A percentile compares a stretch with the other conserved stretches of the same genome.
Conservation (phyloP, 2,797 vertebrate genomes). For the Hipposideros larvatus region DNA sequence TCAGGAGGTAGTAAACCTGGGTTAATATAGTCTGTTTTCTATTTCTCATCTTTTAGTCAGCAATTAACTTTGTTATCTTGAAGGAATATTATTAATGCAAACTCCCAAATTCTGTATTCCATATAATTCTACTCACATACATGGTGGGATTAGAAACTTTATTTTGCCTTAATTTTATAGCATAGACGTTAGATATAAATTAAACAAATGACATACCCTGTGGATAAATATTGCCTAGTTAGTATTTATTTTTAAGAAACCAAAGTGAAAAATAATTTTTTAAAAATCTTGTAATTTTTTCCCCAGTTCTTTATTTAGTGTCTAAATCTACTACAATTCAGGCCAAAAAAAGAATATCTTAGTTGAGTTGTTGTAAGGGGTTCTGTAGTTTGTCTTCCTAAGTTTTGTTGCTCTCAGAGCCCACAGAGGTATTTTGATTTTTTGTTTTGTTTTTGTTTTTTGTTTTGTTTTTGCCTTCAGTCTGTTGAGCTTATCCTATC, state of each 20-base stretch:
- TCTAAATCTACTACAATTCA: constrained; percentile 38
- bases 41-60: constrained; percentile 38
- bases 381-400: not conserved
- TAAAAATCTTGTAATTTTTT: not conserved
- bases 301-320: constrained; percentile 33
- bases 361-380: not conserved
- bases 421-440: not conserved
- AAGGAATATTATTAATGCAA: constrained; percentile 17
- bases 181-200: constrained; percentile 39
- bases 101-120: not conserved
- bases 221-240: constrained; percentile 27
- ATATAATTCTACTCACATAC: not conserved
- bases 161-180: constrained; percentile 54
- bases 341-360: not conserved
- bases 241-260: not conserved
- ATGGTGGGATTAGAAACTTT: constrained; percentile 18
- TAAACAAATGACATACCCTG: constrained; percentile 40
- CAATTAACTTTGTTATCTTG: constrained; percentile 47
- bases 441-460: not conserved
- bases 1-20: constrained; percentile 12
- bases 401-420: constrained; percentile 39
- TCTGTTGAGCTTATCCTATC: constrained; percentile 8
- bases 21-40: constrained; percentile 44
- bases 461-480: not conserved
- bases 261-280: constrained; percentile 33